Evolutionary conservation across 2,888 invertebrate species (phyloP).

Genomic region (Mylabris sibirica): DNA sequence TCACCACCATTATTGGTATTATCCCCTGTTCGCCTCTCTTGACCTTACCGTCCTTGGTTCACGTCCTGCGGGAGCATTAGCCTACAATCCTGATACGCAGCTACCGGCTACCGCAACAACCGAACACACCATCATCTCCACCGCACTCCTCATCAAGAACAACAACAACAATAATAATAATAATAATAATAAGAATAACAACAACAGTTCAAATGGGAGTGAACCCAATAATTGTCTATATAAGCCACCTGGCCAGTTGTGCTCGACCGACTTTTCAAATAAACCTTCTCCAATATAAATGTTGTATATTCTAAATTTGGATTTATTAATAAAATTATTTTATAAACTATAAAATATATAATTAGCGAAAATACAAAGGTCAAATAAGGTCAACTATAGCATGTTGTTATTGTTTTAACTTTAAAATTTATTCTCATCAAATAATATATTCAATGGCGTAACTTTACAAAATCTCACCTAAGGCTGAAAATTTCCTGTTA

Average conservation of each 20-base stretch:
- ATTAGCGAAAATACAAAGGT: conserved; percentile 29
- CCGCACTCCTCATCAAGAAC: conserved; percentile 28
- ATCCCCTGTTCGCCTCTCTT: conserved; percentile 26
- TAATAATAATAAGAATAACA: conserved; percentile 13
- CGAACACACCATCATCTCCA: conserved; percentile 29
- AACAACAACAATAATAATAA: conserved; percentile 14
- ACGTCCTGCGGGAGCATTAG: conserved; percentile 52
- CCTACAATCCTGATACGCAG: conserved; percentile 50
- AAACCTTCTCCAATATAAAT: conserved; percentile 15
- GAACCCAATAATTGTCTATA: conserved; percentile 43
- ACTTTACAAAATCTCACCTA: background rate
- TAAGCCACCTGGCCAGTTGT: conserved; percentile 47
- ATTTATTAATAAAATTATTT: background rate
- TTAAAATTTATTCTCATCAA: background rate
- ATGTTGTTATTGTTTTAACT: conserved; percentile 9
- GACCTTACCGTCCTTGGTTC: conserved; percentile 35
- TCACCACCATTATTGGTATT: background rate
- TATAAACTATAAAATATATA: background rate
- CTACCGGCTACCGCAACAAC: conserved; percentile 45
- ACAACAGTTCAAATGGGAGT: conserved; percentile 24
- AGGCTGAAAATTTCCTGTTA: background rate
- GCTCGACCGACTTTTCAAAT: conserved; percentile 43
- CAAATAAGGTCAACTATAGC: conserved; percentile 31
- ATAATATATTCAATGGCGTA: conserved; percentile 7
- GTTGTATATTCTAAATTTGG: background rate